Conservation (phyloP, 2,888 invertebrate genomes). For the Agrotis exclamationis region DNA sequence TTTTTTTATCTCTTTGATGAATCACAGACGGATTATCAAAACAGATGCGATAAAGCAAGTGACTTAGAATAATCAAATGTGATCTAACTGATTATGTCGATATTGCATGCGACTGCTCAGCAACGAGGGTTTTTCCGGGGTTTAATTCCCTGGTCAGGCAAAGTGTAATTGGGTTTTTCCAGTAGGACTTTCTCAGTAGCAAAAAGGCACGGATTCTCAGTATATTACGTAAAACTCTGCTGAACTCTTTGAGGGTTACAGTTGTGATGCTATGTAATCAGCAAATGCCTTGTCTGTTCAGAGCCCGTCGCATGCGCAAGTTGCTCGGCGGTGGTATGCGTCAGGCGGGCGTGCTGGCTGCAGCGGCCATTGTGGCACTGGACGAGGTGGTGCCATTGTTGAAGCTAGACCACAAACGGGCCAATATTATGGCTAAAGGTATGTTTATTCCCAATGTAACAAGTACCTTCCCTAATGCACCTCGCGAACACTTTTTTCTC, state of each 20-base stretch:
- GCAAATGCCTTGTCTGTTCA: conserved; percentile 72
- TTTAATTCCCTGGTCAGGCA: not conserved
- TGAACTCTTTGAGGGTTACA: too few species aligned
- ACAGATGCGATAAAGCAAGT: too few species aligned
- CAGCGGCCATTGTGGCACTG: conserved; percentile 96
- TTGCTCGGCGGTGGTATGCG: conserved; percentile 98
- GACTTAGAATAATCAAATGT: too few species aligned
- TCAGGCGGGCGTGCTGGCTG: conserved; percentile 97
- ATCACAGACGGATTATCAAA: too few species aligned
- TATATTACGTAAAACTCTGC: not conserved
- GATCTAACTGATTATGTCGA: too few species aligned
- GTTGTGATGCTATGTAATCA: not conserved
- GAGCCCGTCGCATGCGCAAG: conserved; percentile 96
- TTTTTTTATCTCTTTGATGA: too few species aligned
- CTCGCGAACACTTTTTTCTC: too few species aligned
- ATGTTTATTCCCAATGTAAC: conserved; percentile 44
- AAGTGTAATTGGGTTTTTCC: not conserved
- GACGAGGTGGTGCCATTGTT: conserved; percentile 94
- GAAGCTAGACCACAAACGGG: conserved; percentile 94
- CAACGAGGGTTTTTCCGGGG: too few species aligned
- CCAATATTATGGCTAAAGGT: conserved; percentile 93
- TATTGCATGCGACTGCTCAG: too few species aligned
- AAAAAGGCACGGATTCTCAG: too few species aligned
- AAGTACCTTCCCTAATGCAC: too few species aligned
- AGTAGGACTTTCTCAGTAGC: not conserved